phyloP scores from a whole-genome alignment of 1,140 invertebrate genomes.

The Dryas iulia region DNA sequence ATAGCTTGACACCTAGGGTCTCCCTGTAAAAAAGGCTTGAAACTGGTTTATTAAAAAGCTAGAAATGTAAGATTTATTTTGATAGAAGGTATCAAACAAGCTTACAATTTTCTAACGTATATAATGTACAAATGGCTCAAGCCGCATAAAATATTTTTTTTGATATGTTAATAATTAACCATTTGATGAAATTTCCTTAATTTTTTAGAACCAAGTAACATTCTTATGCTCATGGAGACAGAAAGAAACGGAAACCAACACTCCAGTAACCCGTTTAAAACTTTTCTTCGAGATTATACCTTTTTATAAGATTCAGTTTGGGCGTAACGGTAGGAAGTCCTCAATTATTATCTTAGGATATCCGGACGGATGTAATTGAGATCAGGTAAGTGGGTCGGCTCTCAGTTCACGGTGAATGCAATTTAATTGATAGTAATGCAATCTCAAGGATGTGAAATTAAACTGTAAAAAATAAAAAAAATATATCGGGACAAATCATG shows the following conservation, averaged over 20 bases:
- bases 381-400: slow-evolving; percentile 51
- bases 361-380: slow-evolving; percentile 63
- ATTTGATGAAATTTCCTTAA: too few species aligned
- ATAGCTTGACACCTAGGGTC: too few species aligned
- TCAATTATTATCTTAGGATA: slow-evolving; percentile 70
- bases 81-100: too few species aligned
- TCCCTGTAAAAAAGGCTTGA: too few species aligned
- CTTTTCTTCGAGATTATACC: slow-evolving; percentile 58
- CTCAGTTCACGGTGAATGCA: slow-evolving; percentile 21
- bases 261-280: slow-evolving; percentile 62
- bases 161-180: too few species aligned
- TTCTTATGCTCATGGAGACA: not conserved
- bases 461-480: too few species aligned
- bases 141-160: too few species aligned
- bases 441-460: slow-evolving; percentile 3
- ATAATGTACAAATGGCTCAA: too few species aligned
- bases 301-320: slow-evolving; percentile 48
- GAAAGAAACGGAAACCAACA: slow-evolving; percentile 55
- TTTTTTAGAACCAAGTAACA: not conserved
- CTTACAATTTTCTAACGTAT: too few species aligned
- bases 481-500: too few species aligned
- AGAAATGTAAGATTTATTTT: too few species aligned
- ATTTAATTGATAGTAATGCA: slow-evolving; percentile 12
- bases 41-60: too few species aligned
- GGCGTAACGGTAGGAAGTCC: slow-evolving; percentile 69